These are phyloP conservation scores for Barnardius zonarius DNA, from an alignment of 2,113 vertebrate species.

Conservation along the genomic window DNA sequence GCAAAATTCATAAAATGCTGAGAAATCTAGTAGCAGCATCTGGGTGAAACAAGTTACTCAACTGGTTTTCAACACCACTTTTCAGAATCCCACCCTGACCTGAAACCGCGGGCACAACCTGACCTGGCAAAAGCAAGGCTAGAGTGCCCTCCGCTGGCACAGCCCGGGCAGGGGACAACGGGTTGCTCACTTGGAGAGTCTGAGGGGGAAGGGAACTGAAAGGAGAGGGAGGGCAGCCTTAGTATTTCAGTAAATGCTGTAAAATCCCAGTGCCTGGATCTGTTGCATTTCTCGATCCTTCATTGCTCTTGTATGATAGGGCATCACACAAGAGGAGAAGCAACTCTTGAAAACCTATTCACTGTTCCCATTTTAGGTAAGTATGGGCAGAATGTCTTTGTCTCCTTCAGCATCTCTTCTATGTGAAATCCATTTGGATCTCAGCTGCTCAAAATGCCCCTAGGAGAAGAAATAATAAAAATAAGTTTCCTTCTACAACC, in stretches of 20 bases:
- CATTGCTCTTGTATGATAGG: not conserved
- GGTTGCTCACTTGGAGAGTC: rapidly evolving
- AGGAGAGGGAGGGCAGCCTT: not conserved
- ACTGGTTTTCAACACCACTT: not conserved
- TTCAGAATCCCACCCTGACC: not conserved
- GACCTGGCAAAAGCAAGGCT: not conserved
- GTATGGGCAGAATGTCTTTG: not conserved
- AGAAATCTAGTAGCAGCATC: not conserved
- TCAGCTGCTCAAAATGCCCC: not conserved
- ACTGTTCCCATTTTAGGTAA: not conserved
- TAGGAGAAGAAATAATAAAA: not conserved
- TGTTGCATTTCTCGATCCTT: not conserved
- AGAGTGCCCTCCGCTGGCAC: not conserved
- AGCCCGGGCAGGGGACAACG: not conserved
- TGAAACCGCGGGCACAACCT: not conserved
- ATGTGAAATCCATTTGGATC: not conserved
- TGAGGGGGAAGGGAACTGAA: not conserved
- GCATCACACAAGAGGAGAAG: not conserved
- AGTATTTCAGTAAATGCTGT: not conserved
- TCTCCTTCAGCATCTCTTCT: not conserved
- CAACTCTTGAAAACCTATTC: not conserved
- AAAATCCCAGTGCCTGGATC: not conserved
- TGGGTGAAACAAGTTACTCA: not conserved
- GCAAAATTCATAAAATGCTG: not conserved
- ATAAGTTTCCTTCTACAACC: not conserved